Evolutionary conservation across 1,140 invertebrate species (phyloP).

Genomic region (Apis mellifera): DNA sequence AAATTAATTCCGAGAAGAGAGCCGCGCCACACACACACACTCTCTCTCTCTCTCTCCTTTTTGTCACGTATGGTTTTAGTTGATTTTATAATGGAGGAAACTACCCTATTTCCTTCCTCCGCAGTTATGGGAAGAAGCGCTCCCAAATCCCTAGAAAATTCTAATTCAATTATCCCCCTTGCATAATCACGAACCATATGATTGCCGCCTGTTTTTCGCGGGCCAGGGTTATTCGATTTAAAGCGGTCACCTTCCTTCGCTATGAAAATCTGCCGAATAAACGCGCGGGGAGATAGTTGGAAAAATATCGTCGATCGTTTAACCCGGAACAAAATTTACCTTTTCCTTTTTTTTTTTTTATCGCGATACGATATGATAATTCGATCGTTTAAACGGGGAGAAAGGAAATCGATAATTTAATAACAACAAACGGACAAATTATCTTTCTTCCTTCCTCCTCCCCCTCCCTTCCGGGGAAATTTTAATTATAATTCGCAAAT

Average conservation of each 20-base stretch:
- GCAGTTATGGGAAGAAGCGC: conserved; percentile 60
- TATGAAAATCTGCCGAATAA: conserved; percentile 17
- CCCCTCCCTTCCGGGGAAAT: no score
- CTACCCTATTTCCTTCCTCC: conserved; percentile 59
- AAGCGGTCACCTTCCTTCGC: conserved; percentile 16
- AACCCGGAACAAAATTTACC: background rate
- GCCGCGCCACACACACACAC: no score
- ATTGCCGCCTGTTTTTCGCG: conserved; percentile 66
- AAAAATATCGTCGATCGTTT: conserved; percentile 16
- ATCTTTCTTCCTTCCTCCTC: no score
- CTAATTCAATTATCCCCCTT: conserved; percentile 73
- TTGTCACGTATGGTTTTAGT: conserved; percentile 73
- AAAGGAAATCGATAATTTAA: background rate
- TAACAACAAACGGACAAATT: background rate
- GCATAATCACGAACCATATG: conserved; percentile 68
- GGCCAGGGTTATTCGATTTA: conserved; percentile 29
- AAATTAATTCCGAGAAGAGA: conserved; percentile 63
- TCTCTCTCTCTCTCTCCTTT: conserved; percentile 62
- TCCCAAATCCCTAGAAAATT: conserved; percentile 66
- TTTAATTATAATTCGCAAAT: no score
- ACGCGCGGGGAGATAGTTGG: background rate
- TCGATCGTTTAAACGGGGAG: background rate
- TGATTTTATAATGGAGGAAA: conserved; percentile 72
- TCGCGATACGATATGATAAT: background rate
- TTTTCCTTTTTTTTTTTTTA: no score